Evolutionary conservation across 2,888 invertebrate genomes (phyloP).

Genomic region (Thumatha senex): DNA sequence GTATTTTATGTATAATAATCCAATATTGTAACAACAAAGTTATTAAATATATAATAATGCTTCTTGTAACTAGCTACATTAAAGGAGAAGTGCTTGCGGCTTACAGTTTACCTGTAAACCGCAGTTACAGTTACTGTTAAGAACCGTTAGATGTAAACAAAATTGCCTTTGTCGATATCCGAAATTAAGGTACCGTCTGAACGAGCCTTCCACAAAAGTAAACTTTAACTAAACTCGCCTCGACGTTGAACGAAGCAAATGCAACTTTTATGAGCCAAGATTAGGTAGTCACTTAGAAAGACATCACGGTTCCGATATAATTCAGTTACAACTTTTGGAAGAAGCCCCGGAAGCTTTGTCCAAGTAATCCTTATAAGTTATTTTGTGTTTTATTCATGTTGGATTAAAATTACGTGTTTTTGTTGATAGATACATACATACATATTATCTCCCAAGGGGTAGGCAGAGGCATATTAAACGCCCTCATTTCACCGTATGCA

Average conservation of each 20-base stretch:
- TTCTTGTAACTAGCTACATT: background rate
- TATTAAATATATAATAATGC: background rate
- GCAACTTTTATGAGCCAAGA: conserved; percentile 53
- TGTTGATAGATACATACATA: too few relatives aligned
- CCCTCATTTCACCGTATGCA: too few relatives aligned
- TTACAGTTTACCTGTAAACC: conserved; percentile 1
- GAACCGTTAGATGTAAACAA: conserved; percentile 20
- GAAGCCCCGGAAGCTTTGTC: conserved; percentile 31
- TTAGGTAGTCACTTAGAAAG: conserved; percentile 36
- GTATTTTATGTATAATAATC: too few relatives aligned
- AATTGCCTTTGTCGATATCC: conserved; percentile 34
- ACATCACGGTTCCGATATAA: conserved; percentile 31
- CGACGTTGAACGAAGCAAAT: conserved; percentile 48
- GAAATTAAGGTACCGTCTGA: conserved; percentile 38
- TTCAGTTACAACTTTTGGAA: conserved; percentile 38
- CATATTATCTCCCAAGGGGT: background rate
- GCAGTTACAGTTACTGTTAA: too few relatives aligned
- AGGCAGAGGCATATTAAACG: too few relatives aligned
- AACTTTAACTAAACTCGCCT: conserved; percentile 53
- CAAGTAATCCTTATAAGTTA: conserved; percentile 31
- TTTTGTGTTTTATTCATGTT: conserved; percentile 18
- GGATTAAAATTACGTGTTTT: conserved; percentile 7
- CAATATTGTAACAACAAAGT: too few relatives aligned
- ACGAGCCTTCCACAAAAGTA: conserved; percentile 23
- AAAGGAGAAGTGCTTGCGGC: background rate